Base-by-base conservation (phyloP, 2,797 vertebrate genomes). In the Silurus aristotelis region DNA sequence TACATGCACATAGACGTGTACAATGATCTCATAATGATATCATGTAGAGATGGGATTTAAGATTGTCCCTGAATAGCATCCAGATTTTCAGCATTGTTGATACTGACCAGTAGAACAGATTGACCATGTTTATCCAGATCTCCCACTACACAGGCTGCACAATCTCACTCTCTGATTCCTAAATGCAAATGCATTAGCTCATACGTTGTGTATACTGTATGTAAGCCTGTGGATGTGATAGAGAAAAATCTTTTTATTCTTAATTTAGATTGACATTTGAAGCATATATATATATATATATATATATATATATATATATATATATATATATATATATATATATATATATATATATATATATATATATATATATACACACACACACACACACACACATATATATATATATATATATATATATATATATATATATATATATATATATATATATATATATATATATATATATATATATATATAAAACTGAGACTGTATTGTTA, bases 81-180 rank as follows among this genome's bases (percentile, higher is more conserved):
- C 31, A 80, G 61, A 68, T 85, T 85, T 56, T 60, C 31, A 43
- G 56, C 56, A 61, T 8, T 84, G 72, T 67, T 77, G 71, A 84
- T 84, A 67, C 13, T 76, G 60, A 84, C 83, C 83, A 55, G 61
- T 64, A 73, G 46, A 64, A 67, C 43, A 56, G 61, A 84, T 25
- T 67, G 60, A 66, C 61, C 83, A 55, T 84, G 46, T 77, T 77
- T 67, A 76, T 84, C 61, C 61, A 84, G 72, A 31, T 63, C 77
- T 64, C 77, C 77, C 60, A 83, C 66, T 80, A 60, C 38, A 46
- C n/a, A 48, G 56, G 38, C 60, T 85, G 84, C 15, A 60, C 68
- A 58, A 3, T 52, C 67, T 80, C 67, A 79, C 67, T 82, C 85
- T 82, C 77, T 73, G 75, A 85, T 78, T 83, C 56, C 58, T 75